Base-by-base conservation (phyloP, 2,888 invertebrate species). In the Notodonta ziczac region DNA sequence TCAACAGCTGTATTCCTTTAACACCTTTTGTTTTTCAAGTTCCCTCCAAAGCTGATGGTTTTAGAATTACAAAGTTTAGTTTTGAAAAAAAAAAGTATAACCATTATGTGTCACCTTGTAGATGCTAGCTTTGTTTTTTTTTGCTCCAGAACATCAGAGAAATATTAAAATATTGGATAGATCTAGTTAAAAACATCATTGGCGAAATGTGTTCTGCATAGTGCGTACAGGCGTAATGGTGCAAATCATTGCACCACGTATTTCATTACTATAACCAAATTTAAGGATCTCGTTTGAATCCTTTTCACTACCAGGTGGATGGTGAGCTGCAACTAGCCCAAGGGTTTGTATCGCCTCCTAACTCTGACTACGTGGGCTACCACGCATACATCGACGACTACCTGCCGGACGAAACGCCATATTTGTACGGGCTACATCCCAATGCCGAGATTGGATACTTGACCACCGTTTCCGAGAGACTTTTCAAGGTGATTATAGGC, bases 371-470 rank as follows among this genome's bases (percentile, higher is more conserved):
- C 85, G 90, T 91, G 10, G 97, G 97, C 2, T 99, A 98, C 88
- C 98, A 98, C 82, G 87, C 94, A 59, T 98, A 98, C 86, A 96
- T 99, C 54, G 98, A 98, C 80, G 97, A 98, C 70, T 95, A 94
- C 76, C 88, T 99, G 39, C 98, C 98, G 0, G 94, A 96, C 0
- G 98, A 99, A 89, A 97, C 97, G 58, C 98, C 99, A 0, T 95
- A 97, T 75, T 93, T 99, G 14, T 99, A 99, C 80, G 98, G 98
- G 0, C 92, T 99, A 24, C 98, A 99, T 90, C 97, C 98, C 0
- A 99, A 99, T 85, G 98, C 99, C 0, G 98, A 99, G 91, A 98
- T 99, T 65, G 98, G 98, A 55, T 98, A 98, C 82, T 91, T 99
- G 58, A 98, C 98, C 0, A 96, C 96, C 0, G 97, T 96, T 0